phyloP scores from a whole-genome alignment of 2,113 vertebrate genomes.

The Campylorhamphus procurvoides region DNA sequence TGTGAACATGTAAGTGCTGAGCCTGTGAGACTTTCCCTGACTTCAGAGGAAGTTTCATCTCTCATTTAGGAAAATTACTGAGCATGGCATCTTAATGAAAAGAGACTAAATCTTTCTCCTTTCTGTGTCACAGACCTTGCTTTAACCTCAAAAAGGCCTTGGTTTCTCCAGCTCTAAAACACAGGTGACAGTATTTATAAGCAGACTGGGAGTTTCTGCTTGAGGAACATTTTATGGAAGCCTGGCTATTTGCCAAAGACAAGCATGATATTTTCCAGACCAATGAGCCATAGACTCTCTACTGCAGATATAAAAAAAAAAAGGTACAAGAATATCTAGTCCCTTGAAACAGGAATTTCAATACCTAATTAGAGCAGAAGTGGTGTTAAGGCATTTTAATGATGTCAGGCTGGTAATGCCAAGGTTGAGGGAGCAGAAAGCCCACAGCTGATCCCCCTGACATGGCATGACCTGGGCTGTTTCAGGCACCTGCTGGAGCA shows the following conservation, averaged over 20 bases:
- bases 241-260: constrained; percentile 19
- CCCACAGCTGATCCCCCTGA: not conserved
- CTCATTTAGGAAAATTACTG: not conserved
- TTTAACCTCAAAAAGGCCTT: not conserved
- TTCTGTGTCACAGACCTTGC: not conserved
- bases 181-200: not conserved
- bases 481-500: not conserved
- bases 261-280: constrained; percentile 25
- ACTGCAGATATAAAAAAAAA: not conserved
- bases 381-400: not conserved
- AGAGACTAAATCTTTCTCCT: not conserved
- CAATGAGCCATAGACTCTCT: not conserved
- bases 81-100: not conserved
- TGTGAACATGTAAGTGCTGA: not conserved
- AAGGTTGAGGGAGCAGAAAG: not conserved
- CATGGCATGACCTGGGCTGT: not conserved
- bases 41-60: constrained; percentile 32
- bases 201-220: not conserved
- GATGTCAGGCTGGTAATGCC: not conserved
- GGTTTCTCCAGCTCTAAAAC: not conserved
- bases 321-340: not conserved
- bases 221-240: constrained; percentile 1
- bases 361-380: not conserved
- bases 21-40: not conserved
- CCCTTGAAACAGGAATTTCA: not conserved